Percentiles rank a stretch among this genome's conserved stretches.
Evolutionary conservation across 1,140 invertebrate species (phyloP).

Genomic region (Lepeophtheirus salmonis): DNA sequence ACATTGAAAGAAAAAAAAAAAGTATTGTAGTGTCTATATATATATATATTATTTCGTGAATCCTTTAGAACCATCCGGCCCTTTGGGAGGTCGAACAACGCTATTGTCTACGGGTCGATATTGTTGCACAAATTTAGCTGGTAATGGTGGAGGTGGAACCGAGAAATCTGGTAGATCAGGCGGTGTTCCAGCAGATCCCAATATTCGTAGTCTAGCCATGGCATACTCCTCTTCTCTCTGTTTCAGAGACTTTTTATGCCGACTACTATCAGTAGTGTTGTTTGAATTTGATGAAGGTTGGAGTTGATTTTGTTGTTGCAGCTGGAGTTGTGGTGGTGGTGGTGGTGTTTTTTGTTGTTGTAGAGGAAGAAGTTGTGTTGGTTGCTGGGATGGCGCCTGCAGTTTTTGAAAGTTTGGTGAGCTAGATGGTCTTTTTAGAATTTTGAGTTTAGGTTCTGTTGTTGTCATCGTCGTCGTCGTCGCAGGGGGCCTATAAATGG

Average conservation of each 20-base stretch:
- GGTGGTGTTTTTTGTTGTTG: slow-evolving; percentile 11
- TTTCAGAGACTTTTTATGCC: slow-evolving; percentile 24
- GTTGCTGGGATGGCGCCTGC: background rate
- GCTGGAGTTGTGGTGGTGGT: background rate
- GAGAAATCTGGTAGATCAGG: background rate
- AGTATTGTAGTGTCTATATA: no score
- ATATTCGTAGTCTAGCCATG: slow-evolving; percentile 26
- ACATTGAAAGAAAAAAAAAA: no score
- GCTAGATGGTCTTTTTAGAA: slow-evolving; percentile 9
- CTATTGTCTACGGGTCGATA: background rate
- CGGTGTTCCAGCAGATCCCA: slow-evolving; percentile 22
- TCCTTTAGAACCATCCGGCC: slow-evolving; percentile 11
- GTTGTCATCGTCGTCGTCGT: background rate
- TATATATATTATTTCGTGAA: background rate
- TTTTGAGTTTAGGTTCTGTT: slow-evolving; percentile 9
- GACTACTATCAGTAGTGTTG: background rate
- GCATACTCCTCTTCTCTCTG: slow-evolving; percentile 29
- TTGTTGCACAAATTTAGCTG: slow-evolving; percentile 16
- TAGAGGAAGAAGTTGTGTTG: no score
- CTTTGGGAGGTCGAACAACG: slow-evolving; percentile 2
- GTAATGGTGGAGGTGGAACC: slow-evolving; percentile 3
- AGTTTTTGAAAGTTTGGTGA: background rate
- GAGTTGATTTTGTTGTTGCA: no score
- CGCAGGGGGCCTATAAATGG: background rate
- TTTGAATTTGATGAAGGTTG: background rate